These are phyloP conservation scores for Carabus problematicus DNA, from an alignment of 2,888 invertebrate species.

Conservation along the genomic window DNA sequence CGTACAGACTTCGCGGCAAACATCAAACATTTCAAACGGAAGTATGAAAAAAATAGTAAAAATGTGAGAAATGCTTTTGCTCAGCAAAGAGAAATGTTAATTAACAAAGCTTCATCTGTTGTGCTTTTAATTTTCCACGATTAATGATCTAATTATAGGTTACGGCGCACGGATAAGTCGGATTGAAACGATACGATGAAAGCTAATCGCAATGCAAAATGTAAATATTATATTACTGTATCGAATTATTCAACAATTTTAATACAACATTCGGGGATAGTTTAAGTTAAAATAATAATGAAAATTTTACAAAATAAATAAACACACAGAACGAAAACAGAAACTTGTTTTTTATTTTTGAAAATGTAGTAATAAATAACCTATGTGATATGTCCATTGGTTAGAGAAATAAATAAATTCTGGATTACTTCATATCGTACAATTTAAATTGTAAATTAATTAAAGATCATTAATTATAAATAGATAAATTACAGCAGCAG, in stretches of 20 bases:
- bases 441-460: slow-evolving; percentile 10
- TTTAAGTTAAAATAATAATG: too few relatives aligned
- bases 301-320: too few relatives aligned
- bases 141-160: slow-evolving; percentile 33
- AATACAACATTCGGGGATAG: too few relatives aligned
- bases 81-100: slow-evolving; percentile 33
- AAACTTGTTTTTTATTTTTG: too few relatives aligned
- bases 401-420: neutral
- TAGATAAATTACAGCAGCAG: too few relatives aligned
- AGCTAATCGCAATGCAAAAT: too few relatives aligned
- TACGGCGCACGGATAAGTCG: neutral
- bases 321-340: too few relatives aligned
- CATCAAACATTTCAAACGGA: slow-evolving; percentile 37
- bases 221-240: too few relatives aligned
- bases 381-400: neutral
- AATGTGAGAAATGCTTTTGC: slow-evolving; percentile 17
- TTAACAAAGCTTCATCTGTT: slow-evolving; percentile 22
- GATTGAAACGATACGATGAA: too few relatives aligned
- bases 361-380: neutral
- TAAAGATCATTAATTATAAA: neutral
- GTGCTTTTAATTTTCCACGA: slow-evolving; percentile 34
- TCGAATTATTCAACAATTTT: too few relatives aligned
- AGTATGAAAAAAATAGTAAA: slow-evolving; percentile 39
- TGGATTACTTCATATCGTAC: slow-evolving; percentile 1
- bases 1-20: slow-evolving; percentile 27